Conservation (phyloP, 2,797 vertebrate genomes). For the Halcyon smyrnensis region DNA sequence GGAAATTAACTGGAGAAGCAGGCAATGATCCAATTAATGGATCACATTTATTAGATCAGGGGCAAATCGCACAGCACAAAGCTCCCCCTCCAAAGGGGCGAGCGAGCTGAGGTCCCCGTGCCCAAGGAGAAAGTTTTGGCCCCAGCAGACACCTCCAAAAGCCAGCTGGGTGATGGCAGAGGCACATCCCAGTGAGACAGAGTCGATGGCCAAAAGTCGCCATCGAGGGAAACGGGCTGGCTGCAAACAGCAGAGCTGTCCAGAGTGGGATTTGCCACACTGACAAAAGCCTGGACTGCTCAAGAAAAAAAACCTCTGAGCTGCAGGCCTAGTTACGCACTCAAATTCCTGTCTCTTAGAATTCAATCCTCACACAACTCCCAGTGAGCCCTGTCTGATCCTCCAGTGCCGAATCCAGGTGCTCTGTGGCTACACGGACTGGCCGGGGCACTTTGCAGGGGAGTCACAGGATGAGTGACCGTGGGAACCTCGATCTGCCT, state of each 20-base stretch:
- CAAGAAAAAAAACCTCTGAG: not conserved
- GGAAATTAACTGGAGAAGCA: conserved; percentile 68
- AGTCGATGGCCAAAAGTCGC: not conserved
- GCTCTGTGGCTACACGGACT: accelerated
- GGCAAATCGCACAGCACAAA: conserved; percentile 20
- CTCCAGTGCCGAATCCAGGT: accelerated
- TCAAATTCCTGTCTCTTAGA: not conserved
- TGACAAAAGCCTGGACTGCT: not conserved
- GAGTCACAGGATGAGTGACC: accelerated
- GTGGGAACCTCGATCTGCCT: not conserved
- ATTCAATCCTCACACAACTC: not conserved
- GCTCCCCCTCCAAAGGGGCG: not conserved
- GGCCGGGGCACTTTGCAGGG: accelerated
- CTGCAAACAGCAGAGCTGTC: not conserved
- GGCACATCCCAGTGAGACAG: not conserved
- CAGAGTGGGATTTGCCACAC: not conserved
- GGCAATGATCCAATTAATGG: conserved; percentile 73
- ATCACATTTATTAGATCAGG: conserved; percentile 53
- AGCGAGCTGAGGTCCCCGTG: not conserved
- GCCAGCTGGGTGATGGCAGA: not conserved
- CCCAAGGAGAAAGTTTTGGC: not conserved
- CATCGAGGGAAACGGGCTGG: not conserved
- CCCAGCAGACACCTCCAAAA: accelerated
- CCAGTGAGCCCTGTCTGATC: accelerated
- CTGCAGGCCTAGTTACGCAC: accelerated